Evolutionary conservation across 2,113 vertebrate genomes (phyloP).

Genomic region (Cervus canadensis): DNA sequence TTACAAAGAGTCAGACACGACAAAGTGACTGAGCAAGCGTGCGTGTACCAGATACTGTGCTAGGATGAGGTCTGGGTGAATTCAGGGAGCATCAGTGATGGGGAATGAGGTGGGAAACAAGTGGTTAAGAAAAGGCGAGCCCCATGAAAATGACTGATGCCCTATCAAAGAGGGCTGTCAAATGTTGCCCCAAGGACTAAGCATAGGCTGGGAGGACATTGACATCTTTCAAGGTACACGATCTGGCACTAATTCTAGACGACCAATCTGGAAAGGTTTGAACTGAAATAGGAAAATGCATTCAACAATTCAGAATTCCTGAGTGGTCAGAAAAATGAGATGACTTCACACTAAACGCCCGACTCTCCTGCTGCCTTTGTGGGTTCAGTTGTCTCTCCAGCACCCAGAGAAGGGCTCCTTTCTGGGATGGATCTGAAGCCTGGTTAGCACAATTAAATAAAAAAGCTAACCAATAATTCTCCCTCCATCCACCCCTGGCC

Average conservation of each 20-base stretch:
- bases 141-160: not conserved
- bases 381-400: not conserved
- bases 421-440: not conserved
- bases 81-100: not conserved
- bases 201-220: not conserved
- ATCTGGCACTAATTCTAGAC: not conserved
- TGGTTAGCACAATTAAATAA: not conserved
- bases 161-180: not conserved
- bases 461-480: not conserved
- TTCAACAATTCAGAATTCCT: not conserved
- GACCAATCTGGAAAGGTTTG: not conserved
- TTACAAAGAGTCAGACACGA: not conserved
- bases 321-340: not conserved
- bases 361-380: not conserved
- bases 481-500: not conserved
- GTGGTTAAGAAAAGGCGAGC: not conserved
- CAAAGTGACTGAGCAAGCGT: not conserved
- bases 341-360: not conserved
- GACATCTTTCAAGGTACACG: not conserved
- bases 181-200: not conserved
- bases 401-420: not conserved
- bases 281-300: constrained; percentile 25
- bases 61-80: not conserved
- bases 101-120: fast-evolving
- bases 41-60: not conserved